Evolutionary conservation across 2,797 vertebrate genomes (phyloP).

Genomic region (Falco peregrinus): DNA sequence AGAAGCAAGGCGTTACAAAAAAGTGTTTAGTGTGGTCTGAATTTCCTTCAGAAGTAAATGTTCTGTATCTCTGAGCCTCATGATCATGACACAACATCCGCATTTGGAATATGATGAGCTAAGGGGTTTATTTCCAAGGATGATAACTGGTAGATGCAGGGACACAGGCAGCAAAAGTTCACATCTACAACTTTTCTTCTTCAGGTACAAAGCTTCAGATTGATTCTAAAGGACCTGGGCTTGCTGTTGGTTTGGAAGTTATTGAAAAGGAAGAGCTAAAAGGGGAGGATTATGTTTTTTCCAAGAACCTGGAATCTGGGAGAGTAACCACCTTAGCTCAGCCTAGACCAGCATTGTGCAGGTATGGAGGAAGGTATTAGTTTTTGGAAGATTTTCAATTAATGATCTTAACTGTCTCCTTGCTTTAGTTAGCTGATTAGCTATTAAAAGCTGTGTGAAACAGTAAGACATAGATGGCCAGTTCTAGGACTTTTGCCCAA

Average conservation of each 20-base stretch:
- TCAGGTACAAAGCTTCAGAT: constrained; percentile 41
- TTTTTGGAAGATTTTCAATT: background rate
- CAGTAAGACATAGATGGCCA: background rate
- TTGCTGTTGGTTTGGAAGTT: constrained; percentile 43
- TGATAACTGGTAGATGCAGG: background rate
- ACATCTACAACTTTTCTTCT: background rate
- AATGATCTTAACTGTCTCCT: background rate
- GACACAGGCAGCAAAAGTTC: background rate
- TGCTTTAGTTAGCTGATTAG: background rate
- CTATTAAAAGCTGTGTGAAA: background rate
- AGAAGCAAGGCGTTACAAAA: background rate
- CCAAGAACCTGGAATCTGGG: background rate
- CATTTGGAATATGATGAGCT: background rate
- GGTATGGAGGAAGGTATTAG: background rate
- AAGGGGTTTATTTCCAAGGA: background rate
- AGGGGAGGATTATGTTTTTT: background rate
- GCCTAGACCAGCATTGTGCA: background rate
- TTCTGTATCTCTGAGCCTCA: background rate
- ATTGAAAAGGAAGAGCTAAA: constrained; percentile 22
- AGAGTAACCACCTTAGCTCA: constrained; percentile 1
- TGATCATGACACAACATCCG: background rate
- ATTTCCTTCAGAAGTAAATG: background rate
- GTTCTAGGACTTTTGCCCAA: background rate
- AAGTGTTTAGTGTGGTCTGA: background rate
- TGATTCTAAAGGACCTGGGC: background rate